Conservation (phyloP, 2,888 invertebrate genomes). For the Epinotia demarniana region DNA sequence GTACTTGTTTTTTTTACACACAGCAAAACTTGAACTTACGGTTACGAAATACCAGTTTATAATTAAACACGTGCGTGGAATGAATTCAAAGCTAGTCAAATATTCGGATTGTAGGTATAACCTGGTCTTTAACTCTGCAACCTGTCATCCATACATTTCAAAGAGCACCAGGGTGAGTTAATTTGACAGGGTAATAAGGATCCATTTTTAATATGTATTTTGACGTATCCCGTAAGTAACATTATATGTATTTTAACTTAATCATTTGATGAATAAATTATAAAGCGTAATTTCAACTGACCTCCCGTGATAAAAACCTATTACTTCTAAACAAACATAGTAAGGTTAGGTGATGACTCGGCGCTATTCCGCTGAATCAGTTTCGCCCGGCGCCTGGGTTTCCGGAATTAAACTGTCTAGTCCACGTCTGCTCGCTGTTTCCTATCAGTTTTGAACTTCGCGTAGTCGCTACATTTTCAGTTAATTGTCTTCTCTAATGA, state of each 20-base stretch:
- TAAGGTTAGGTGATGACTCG: constrained; percentile 22
- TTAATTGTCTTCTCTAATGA: constrained; percentile 36
- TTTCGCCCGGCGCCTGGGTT: constrained; percentile 41
- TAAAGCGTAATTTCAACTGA: neutral
- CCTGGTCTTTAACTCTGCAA: too few relatives aligned
- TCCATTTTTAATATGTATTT: neutral
- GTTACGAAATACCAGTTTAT: too few relatives aligned
- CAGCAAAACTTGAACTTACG: too few relatives aligned
- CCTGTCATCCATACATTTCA: too few relatives aligned
- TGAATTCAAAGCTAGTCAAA: too few relatives aligned
- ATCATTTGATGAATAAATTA: neutral
- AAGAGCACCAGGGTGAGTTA: too few relatives aligned
- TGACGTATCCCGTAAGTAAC: neutral
- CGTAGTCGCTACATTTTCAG: constrained; percentile 28
- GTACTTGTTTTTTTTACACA: neutral
- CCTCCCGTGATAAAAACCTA: neutral
- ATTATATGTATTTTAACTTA: too few relatives aligned
- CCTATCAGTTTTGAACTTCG: constrained; percentile 41
- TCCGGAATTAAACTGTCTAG: constrained; percentile 45
- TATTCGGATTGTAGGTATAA: too few relatives aligned
- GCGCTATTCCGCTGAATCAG: constrained; percentile 35
- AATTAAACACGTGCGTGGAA: too few relatives aligned
- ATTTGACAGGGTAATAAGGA: too few relatives aligned
- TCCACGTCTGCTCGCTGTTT: constrained; percentile 35
- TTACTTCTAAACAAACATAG: neutral